phyloP scores from a whole-genome alignment of 2,113 vertebrate species.

The Carassius gibelio region DNA sequence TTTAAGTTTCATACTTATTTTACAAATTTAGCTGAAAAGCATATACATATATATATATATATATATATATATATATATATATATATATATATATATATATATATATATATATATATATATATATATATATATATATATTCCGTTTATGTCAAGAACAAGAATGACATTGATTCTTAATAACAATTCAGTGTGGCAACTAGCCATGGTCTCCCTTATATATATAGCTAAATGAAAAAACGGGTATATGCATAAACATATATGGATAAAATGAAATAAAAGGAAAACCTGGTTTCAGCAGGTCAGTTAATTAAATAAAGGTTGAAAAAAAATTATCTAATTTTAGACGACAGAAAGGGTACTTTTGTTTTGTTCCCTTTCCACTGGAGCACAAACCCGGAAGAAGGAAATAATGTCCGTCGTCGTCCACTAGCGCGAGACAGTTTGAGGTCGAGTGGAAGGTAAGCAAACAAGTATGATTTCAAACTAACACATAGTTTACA shows the following conservation, averaged over 20 bases:
- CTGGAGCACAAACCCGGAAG: constrained; percentile 41
- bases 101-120: no score
- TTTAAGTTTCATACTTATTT: background rate
- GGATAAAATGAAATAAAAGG: background rate
- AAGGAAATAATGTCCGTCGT: constrained; percentile 51
- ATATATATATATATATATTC: background rate
- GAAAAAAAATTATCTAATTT: background rate
- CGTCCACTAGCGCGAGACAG: constrained; percentile 44
- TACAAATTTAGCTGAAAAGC: background rate
- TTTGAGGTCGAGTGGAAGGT: constrained; percentile 54
- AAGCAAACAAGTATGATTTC: constrained; percentile 31
- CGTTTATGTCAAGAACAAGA: background rate
- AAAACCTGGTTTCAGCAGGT: background rate
- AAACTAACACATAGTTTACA: background rate
- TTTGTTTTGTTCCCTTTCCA: constrained; percentile 43
- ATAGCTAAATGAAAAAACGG: background rate
- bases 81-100: no score
- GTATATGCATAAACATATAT: background rate
- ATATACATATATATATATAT: background rate
- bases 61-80: no score
- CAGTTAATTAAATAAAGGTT: background rate
- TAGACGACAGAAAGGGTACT: constrained; percentile 15
- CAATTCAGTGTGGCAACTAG: background rate
- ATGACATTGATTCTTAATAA: no score
- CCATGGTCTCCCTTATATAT: background rate